phyloP scores from a whole-genome alignment of 2,888 invertebrate genomes.

The Trissonchulus sp. region DNA sequence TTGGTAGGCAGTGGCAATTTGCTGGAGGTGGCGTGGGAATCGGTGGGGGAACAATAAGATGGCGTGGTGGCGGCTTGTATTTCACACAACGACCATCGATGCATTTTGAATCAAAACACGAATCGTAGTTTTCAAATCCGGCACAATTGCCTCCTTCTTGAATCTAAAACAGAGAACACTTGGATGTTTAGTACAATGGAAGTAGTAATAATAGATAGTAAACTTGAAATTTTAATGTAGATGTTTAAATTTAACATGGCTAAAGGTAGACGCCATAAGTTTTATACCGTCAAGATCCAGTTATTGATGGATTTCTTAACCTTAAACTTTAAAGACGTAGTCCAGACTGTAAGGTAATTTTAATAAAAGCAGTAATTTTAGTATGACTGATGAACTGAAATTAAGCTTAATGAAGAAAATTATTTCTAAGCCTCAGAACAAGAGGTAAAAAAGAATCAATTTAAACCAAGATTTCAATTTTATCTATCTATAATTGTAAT shows the following conservation, averaged over 20 bases:
- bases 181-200: no score
- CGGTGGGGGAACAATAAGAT: not conserved
- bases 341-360: no score
- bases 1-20: not conserved
- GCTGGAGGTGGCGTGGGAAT: not conserved
- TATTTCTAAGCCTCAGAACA: no score
- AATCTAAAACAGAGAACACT: constrained; percentile 32
- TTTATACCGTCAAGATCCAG: no score
- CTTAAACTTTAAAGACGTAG: no score
- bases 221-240: not conserved
- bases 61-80: not conserved
- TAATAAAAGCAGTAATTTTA: not conserved
- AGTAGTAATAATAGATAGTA: not conserved
- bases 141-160: constrained; percentile 43
- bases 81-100: not conserved
- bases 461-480: no score
- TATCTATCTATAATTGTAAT: no score
- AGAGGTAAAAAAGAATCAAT: no score
- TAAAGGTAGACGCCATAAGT: no score
- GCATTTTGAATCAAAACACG: constrained; percentile 40
- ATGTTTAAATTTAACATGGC: no score
- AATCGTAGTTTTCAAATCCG: constrained; percentile 40
- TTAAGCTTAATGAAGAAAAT: not conserved
- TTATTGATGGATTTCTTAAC: no score
- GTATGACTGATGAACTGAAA: not conserved